Conservation (phyloP, 2,797 vertebrate species). For the Odontamblyopus rebecca region DNA sequence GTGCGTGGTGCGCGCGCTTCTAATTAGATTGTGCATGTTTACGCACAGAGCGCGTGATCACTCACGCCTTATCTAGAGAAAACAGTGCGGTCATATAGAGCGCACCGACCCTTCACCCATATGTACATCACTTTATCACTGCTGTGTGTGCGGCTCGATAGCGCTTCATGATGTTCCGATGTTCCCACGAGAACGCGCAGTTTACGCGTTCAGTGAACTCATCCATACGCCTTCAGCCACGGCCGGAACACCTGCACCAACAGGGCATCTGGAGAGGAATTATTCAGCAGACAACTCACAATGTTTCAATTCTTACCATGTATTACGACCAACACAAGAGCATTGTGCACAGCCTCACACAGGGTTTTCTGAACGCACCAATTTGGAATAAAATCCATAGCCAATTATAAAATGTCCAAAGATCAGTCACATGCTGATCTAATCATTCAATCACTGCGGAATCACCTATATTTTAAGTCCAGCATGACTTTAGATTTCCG, state of each 20-base stretch:
- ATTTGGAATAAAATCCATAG: too few species aligned
- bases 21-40: too few species aligned
- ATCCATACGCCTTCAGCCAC: too few species aligned
- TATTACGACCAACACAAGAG: background rate
- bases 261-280: background rate
- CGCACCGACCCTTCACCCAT: slow-evolving; percentile 2
- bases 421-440: too few species aligned
- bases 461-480: too few species aligned
- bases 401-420: too few species aligned
- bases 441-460: too few species aligned
- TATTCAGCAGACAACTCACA: background rate
- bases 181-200: background rate
- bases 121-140: slow-evolving; percentile 3
- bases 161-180: background rate
- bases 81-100: background rate
- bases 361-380: too few species aligned
- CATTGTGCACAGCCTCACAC: too few species aligned
- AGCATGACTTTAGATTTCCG: too few species aligned
- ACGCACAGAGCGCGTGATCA: background rate
- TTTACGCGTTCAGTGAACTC: background rate
- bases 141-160: background rate
- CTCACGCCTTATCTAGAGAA: background rate
- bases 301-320: background rate
- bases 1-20: background rate
- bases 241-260: background rate